Percentiles rank a stretch among this genome's conserved stretches.
Conservation (phyloP, 2,888 invertebrate genomes). For the Acanthococcus lagerstroemiae region DNA sequence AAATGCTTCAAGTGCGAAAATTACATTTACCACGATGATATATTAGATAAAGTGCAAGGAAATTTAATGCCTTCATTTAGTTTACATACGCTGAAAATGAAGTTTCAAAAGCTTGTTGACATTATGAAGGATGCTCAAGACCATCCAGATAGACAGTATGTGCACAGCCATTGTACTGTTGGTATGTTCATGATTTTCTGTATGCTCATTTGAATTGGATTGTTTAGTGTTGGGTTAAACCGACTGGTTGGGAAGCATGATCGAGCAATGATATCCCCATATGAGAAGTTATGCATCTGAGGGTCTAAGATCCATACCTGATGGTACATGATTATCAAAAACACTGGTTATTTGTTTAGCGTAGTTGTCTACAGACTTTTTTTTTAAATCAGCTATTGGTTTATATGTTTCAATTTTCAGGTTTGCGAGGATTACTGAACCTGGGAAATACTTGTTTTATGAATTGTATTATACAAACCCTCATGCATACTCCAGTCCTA, state of each 20-base stretch:
- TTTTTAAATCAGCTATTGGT: too few species aligned
- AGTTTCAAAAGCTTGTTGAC: slow-evolving; percentile 13
- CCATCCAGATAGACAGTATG: slow-evolving; percentile 23
- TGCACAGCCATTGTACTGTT: slow-evolving; percentile 18
- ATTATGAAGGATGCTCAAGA: slow-evolving; percentile 23
- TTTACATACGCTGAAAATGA: slow-evolving; percentile 32
- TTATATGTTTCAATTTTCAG: slow-evolving; percentile 43
- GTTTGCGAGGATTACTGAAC: slow-evolving; percentile 87
- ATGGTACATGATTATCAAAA: too few species aligned
- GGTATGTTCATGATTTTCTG: neutral
- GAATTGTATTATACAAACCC: slow-evolving; percentile 88
- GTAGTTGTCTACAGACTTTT: too few species aligned
- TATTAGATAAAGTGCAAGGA: slow-evolving; percentile 44
- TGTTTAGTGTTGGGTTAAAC: too few species aligned
- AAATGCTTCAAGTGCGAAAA: slow-evolving; percentile 85
- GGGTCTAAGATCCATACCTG: too few species aligned
- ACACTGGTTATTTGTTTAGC: too few species aligned
- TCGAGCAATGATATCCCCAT: too few species aligned
- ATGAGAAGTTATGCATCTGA: too few species aligned
- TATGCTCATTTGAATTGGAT: neutral
- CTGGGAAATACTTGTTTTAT: slow-evolving; percentile 97
- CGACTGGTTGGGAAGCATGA: too few species aligned
- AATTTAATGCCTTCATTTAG: slow-evolving; percentile 37
- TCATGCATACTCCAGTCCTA: slow-evolving; percentile 89
- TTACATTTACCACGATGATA: slow-evolving; percentile 55